These are phyloP conservation scores for Caerostris extrusa DNA, from an alignment of 1,140 invertebrate genomes.

Conservation along the genomic window DNA sequence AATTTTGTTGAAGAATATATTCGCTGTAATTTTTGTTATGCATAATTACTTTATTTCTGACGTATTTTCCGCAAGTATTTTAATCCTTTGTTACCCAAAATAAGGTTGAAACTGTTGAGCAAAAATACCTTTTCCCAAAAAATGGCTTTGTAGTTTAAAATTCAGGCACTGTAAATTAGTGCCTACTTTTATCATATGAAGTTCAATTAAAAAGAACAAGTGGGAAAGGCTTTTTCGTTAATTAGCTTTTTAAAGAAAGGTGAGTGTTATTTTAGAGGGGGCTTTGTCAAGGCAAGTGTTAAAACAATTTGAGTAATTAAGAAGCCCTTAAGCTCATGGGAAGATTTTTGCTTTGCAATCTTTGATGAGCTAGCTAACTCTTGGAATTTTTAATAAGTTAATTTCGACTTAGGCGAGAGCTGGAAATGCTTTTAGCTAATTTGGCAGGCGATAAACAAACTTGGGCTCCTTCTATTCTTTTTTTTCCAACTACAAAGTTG, in stretches of 20 bases:
- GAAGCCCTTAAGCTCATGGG: conserved; percentile 17
- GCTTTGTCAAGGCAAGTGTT: conserved; percentile 29
- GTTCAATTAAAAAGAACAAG: conserved; percentile 34
- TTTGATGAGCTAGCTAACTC: conserved; percentile 11
- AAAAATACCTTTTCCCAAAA: neutral
- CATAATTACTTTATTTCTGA: neutral
- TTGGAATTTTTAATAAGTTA: conserved; percentile 48
- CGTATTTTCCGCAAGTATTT: neutral
- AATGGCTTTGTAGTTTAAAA: conserved; percentile 40
- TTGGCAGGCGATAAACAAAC: conserved; percentile 31
- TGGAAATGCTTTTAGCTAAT: conserved; percentile 35
- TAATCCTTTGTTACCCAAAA: neutral
- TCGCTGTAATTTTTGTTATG: neutral
- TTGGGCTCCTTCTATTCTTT: neutral
- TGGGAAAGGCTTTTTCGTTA: conserved; percentile 4
- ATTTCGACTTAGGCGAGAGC: neutral
- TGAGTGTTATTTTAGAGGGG: conserved; percentile 39
- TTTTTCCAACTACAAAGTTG: neutral
- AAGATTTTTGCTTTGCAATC: conserved; percentile 32
- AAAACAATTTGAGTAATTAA: conserved; percentile 62
- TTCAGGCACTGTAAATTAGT: conserved; percentile 5
- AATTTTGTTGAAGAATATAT: neutral
- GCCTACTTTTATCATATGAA: neutral
- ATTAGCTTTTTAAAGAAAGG: conserved; percentile 51
- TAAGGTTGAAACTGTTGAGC: neutral